Base-by-base conservation (phyloP, 2,888 invertebrate genomes). In the Carpatolechia fugitivella region DNA sequence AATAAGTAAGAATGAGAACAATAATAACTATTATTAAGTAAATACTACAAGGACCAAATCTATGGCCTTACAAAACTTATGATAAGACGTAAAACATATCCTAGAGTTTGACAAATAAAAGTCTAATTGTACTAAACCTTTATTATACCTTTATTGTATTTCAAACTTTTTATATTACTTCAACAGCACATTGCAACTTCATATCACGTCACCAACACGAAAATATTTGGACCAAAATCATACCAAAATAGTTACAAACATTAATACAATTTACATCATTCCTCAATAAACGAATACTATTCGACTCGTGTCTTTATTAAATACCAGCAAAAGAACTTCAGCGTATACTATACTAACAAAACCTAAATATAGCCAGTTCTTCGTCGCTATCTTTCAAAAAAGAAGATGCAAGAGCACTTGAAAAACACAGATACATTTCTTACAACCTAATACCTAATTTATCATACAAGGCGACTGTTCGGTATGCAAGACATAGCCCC, bases 251-350 rank as follows among this genome's bases (percentile, higher is more conserved):
- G 52, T 38, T 55, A 58, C 40, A 53, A 54, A 49, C 46, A 54
- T 16, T 49, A 13, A 49, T 18, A 66, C 58, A 66, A 70, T 73
- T 75, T 76, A 78, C 76, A 75, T 72, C 79, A 82, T 81, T 81
- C 80, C 81, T 78, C 69, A 84, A 85, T 85, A 84, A 85, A 85
- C 59, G 62, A 74, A 68, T 72, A 69, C 68, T 74, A 73, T 69
- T 65, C 63, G 59, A 72, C 58, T 44, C 47, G 57, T 56, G 62
- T 65, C 58, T 71, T 67, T 44, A 29, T 44, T 29, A 6, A 24
- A 38, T 10, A 70, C 72, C 72, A 54, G 7, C 50, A 48, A 55
- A 46, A 18, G 20, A 11, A 31, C 30, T 16, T 8, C 3, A 18
- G 4, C 11, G 11, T 10, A 1, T 8, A 38, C 13, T 14, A 24